Conservation (phyloP, 2,797 vertebrate genomes). For the Xiphorhynchus erythropygius region DNA sequence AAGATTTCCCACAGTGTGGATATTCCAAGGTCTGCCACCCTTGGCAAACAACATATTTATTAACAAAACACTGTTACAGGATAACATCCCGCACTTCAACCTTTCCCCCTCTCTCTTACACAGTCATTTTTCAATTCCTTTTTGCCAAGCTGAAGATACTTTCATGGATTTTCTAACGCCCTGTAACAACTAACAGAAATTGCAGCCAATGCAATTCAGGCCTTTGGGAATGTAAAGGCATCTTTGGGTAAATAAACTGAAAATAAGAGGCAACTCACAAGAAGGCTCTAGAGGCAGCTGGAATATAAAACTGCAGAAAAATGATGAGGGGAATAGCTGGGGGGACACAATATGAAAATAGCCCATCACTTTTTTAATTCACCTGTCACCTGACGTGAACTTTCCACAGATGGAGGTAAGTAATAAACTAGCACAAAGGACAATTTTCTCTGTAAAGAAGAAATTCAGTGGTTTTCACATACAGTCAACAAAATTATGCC, state of each 20-base stretch:
- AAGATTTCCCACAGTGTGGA: not conserved
- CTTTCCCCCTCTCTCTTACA: not conserved
- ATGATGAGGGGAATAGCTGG: not conserved
- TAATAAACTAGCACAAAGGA: not conserved
- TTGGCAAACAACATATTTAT: not conserved
- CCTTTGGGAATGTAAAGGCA: not conserved
- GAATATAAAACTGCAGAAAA: not conserved
- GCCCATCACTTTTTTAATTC: not conserved
- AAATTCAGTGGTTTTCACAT: not conserved
- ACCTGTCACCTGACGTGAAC: not conserved
- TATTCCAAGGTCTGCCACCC: not conserved
- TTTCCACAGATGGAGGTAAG: not conserved
- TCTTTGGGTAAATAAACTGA: slow-evolving; percentile 25
- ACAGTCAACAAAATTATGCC: not conserved
- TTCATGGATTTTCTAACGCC: not conserved
- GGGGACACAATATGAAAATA: not conserved
- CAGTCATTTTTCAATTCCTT: not conserved
- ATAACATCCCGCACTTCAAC: not conserved
- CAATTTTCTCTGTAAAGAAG: not conserved
- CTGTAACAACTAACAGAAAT: not conserved
- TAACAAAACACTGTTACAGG: slow-evolving; percentile 6
- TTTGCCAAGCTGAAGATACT: not conserved
- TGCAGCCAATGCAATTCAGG: not conserved
- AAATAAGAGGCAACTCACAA: not conserved
- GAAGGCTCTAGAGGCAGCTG: not conserved